phyloP scores from a whole-genome alignment of 2,113 vertebrate genomes.

The Etheostoma cragini region DNA sequence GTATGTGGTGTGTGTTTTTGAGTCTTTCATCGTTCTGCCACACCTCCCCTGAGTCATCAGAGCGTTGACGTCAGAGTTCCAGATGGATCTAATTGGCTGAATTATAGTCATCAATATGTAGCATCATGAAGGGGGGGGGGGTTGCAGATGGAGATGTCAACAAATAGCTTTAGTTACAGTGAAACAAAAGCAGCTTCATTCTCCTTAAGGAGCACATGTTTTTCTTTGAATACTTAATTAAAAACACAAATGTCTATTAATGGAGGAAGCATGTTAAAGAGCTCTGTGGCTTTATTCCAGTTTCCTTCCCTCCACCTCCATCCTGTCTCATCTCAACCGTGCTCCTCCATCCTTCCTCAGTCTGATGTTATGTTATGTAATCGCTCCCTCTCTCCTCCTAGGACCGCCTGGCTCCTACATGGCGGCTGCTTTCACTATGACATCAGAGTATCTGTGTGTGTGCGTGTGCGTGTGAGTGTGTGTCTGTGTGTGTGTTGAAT shows the following conservation, averaged over 20 bases:
- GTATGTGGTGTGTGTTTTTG: slow-evolving; percentile 4
- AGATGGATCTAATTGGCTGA: slow-evolving; percentile 48
- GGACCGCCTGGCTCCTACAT: slow-evolving; percentile 73
- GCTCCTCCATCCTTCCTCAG: slow-evolving; percentile 50
- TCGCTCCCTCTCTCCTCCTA: slow-evolving; percentile 54
- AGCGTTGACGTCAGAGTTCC: slow-evolving; percentile 53
- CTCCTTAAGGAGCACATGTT: background rate
- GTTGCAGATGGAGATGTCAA: slow-evolving; percentile 26
- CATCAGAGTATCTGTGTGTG: slow-evolving; percentile 49
- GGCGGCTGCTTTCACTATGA: slow-evolving; percentile 46
- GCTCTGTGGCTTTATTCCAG: background rate
- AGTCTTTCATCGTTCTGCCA: slow-evolving; percentile 25
- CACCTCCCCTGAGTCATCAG: slow-evolving; percentile 57
- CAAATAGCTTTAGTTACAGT: background rate
- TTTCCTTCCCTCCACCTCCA: background rate
- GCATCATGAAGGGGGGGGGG: slow-evolving; percentile 20
- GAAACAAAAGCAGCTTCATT: background rate
- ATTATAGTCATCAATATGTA: slow-evolving; percentile 24
- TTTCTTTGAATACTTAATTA: background rate
- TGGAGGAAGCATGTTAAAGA: background rate
- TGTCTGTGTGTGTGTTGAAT: slow-evolving; percentile 35
- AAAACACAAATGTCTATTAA: background rate
- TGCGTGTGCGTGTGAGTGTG: slow-evolving; percentile 20
- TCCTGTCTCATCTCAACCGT: slow-evolving; percentile 17
- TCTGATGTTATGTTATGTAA: slow-evolving; percentile 69